Conservation (phyloP, 2,113 vertebrate genomes). For the Heteronetta atricapilla region DNA sequence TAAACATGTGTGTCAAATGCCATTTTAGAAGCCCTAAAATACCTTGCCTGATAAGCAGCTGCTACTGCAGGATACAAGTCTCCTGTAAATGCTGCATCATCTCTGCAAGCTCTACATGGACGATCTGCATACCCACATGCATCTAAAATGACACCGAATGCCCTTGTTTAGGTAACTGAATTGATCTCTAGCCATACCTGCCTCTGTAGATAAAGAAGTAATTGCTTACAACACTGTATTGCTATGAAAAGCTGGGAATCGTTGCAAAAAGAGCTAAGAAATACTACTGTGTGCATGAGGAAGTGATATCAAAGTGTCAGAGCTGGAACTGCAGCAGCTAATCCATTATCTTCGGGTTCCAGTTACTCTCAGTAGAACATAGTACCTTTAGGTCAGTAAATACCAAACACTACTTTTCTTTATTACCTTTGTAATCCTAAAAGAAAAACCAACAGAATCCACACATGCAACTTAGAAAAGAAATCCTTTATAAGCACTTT, state of each 20-base stretch:
- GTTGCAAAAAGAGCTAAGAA: background rate
- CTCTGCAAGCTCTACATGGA: background rate
- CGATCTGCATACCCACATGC: background rate
- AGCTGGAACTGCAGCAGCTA: background rate
- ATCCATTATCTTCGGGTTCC: background rate
- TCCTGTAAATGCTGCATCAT: background rate
- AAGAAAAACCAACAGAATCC: background rate
- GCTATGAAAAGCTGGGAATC: background rate
- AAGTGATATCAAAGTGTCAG: background rate
- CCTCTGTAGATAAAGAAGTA: background rate
- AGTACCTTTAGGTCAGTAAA: background rate
- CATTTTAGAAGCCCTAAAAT: background rate
- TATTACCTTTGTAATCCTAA: background rate
- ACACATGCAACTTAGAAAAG: background rate
- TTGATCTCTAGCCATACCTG: background rate
- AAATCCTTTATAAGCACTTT: background rate
- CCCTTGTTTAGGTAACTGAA: background rate
- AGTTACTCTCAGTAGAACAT: background rate
- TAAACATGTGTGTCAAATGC: background rate
- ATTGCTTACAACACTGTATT: background rate
- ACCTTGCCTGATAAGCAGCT: background rate
- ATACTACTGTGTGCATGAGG: background rate
- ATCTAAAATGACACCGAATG: background rate
- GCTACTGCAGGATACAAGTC: background rate
- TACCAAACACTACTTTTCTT: background rate